Base-by-base conservation (phyloP, 2,797 vertebrate genomes). In the Decapterus maruadsi region DNA sequence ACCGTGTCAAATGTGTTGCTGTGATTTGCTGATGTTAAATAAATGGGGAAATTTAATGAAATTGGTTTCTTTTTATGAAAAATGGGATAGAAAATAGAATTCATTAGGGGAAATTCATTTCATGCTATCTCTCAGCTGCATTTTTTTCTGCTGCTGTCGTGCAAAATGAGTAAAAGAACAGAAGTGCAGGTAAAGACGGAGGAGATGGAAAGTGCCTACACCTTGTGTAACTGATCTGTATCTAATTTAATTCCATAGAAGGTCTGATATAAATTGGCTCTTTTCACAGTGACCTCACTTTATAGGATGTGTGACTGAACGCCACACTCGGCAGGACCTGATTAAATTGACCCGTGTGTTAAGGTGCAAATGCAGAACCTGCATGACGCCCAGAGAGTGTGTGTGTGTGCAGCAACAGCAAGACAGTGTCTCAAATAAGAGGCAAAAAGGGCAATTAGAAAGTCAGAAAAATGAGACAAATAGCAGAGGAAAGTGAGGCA, bases 1-100 rank as follows among this genome's bases (percentile, higher is more conserved):
- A 93, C 87, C 51, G 0, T 85, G 85, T 85, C 67, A 88, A 92
- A 88, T 65, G 68, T 72, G 16, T 72, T 17, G 53, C 81, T 75
- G 76, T 87, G 81, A 89, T 87, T 89, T 3, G 72, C 53, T 51
- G 66, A 82, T 77, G 75, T 78, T 72, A 83, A 86, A 90, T 89
- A 90, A 90, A 86, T 40, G 11, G 67, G 61, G 75, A 81, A 62
- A 79, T 89, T 81, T 86, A 80, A 86, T 87, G 54, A 85, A 90
- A 90, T 88, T 88, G 86, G 71, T 81, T 93, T 85, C 64, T 83
- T 81, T 85, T 71, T 71, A 46, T 75, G 51, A 78, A 69, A 80
- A 84, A 89, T 61, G 43, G 72, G 71, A 83, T 59, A 64, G 72
- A 86, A 90, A 90, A 87, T 83, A 65, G 61, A 89, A 85, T 87